A percentile compares a stretch with the other conserved stretches of the same genome.
These are phyloP conservation scores for Drosophila nasuta DNA, from an alignment of 1,140 invertebrate genomes.

Conservation along the genomic window DNA sequence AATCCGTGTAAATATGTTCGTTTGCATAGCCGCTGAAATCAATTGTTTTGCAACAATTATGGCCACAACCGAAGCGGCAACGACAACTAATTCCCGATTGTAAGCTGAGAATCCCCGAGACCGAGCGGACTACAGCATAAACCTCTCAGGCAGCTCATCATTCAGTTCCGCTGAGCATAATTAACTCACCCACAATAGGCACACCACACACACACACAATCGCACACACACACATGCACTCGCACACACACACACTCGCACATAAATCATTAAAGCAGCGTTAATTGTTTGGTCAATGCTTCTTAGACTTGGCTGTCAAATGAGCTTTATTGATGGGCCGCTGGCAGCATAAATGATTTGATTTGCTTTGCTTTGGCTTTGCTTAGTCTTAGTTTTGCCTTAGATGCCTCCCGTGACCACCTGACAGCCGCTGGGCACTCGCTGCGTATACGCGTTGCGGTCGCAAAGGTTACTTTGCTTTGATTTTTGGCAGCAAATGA, in stretches of 20 bases:
- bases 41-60: slow-evolving; percentile 19
- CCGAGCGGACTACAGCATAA: slow-evolving; percentile 12
- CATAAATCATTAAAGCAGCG: slow-evolving; percentile 78
- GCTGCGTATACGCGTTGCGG: slow-evolving; percentile 41
- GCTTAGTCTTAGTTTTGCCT: slow-evolving; percentile 7
- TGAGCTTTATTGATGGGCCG: slow-evolving; percentile 73
- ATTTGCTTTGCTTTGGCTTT: slow-evolving; percentile 49
- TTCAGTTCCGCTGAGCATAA: slow-evolving; percentile 53
- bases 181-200: slow-evolving; percentile 40
- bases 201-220: not conserved
- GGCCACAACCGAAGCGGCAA: not conserved
- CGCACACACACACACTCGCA: not conserved
- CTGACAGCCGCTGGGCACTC: slow-evolving; percentile 15
- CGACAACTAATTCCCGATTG: slow-evolving; percentile 28
- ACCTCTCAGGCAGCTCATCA: slow-evolving; percentile 54
- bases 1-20: slow-evolving; percentile 15
- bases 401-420: not conserved
- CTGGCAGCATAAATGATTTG: slow-evolving; percentile 77
- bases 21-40: not conserved
- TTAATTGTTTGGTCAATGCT: slow-evolving; percentile 75
- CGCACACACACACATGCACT: not conserved
- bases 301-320: slow-evolving; percentile 62
- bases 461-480: slow-evolving; percentile 14
- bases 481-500: slow-evolving; percentile 33
- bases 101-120: slow-evolving; percentile 15